Conservation (phyloP, 1,140 invertebrate genomes). For the Musca domestica region DNA sequence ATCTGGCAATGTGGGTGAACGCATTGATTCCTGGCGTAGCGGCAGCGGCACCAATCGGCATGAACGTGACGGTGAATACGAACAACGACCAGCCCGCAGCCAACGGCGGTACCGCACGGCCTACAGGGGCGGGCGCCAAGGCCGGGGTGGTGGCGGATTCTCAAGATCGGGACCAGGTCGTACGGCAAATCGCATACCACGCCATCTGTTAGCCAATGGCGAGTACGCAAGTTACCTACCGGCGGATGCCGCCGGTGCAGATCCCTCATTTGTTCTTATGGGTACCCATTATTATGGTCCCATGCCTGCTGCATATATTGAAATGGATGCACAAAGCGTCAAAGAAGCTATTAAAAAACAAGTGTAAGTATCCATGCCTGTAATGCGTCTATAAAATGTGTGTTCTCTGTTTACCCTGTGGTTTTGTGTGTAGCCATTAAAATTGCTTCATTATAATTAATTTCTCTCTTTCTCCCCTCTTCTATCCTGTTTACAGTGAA, state of each 20-base stretch:
- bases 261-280: slow-evolving; percentile 61
- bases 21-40: slow-evolving; percentile 54
- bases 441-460: background rate
- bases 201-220: slow-evolving; percentile 51
- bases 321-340: slow-evolving; percentile 59
- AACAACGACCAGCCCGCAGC: slow-evolving; percentile 25
- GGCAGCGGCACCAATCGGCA: slow-evolving; percentile 41
- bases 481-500: slow-evolving; percentile 69
- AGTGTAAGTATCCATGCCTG: slow-evolving; percentile 64
- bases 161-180: slow-evolving; percentile 52
- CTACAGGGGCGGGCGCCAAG: slow-evolving; percentile 46
- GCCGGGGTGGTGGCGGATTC: slow-evolving; percentile 47
- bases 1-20: slow-evolving; percentile 36
- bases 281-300: slow-evolving; percentile 58
- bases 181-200: slow-evolving; percentile 51
- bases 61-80: slow-evolving; percentile 21
- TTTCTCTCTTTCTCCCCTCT: background rate
- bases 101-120: slow-evolving; percentile 48
- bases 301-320: slow-evolving; percentile 56
- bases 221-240: slow-evolving; percentile 47
- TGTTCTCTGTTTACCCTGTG: slow-evolving; percentile 8
- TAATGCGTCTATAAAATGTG: background rate
- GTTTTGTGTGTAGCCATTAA: background rate
- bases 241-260: slow-evolving; percentile 46
- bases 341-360: slow-evolving; percentile 81